Evolutionary conservation across 2,888 invertebrate genomes (phyloP), one percentile per base, ranked within the genome.

Genomic region (Ophion ellenae): DNA sequence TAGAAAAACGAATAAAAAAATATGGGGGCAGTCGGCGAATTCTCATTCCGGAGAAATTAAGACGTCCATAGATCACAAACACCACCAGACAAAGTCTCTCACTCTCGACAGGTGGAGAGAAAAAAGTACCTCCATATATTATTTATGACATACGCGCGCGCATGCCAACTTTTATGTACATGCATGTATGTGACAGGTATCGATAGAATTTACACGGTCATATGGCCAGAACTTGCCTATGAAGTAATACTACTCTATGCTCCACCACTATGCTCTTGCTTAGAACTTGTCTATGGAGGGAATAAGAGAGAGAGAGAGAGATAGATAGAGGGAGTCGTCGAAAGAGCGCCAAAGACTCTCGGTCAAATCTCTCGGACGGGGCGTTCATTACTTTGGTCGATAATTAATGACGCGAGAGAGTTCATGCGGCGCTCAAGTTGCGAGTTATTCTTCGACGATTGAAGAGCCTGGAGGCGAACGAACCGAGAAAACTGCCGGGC

Each of bases 391-490:
- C 89, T 88, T 89, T 87, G 89, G 77, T 84, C 82, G 89, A 88
- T 90, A 92, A 91, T 92, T 92, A 91, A 91, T 90, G 91, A 88
- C 88, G 88, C 45, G 81, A 45, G 64, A 61, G 75, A 78, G 28
- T 28, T 63, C 45, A 71, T 59, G 79, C 61, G 24, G 57, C 75
- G 61, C 66, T 32, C 81, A 47, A 81, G 61, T 81, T 45, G 75
- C 67, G 66, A 81, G 75, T 69, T 81, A 36, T 61, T 40, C 28
- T n/a, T 6, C 24, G 28, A 28, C 20, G 64, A 45, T 36, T 69
- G 17, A 40, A 40, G 20, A 28, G 40, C 67, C 73, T 64, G 45
- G 11, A 45, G 77, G 67, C 67, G 24, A 77, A 67, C 63, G 63
- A 75, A 75, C 75, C 69, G 63, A 63, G 73, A 47, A 84, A 84